Evolutionary conservation across 2,113 vertebrate species (phyloP), one percentile per base, ranked within the genome.

Genomic region (Corynorhinus townsendii): DNA sequence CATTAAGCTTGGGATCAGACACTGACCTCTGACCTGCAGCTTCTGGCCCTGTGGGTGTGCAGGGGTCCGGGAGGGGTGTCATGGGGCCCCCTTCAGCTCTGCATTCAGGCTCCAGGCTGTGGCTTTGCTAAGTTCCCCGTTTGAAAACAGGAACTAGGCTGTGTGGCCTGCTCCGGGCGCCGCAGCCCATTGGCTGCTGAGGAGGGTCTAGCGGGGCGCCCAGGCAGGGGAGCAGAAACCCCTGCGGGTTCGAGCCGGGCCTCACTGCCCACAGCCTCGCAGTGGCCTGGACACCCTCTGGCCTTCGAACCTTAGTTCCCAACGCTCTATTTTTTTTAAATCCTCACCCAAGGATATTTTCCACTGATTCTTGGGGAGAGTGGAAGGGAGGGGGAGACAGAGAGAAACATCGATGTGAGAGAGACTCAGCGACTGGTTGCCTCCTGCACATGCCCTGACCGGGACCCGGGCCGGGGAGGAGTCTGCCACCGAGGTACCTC

Each of bases 111-210:
- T 76, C 59, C 1, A 0, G 35, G 49, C 90, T 14, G 72, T n/a
- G 0, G 43, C 62, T 82, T 43, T 9, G 9, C 75, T 71, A 22
- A 94, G 96, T 94, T 97, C 90, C 95, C 79, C 0, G 20, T 96
- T 89, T 89, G 88, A 94, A 97, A 97, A 96, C 93, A 97, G 97
- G 97, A 97, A 97, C 66, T 84, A 47, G 83, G 14, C 92, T 86
- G 19, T 71, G 68, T 62, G 92, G 79, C 73, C 26, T n/a, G 54
- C 62, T 64, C 38, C 38, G 14, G 54, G 85, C 56, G 0, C 22
- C 20, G 68, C 49, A 30, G 68, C 90, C 56, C 49, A 97, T 93
- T 96, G 96, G 97, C 86, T 95, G 93, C 43, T 38, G 56, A 54
- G 86, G 72, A 11, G 4, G 11, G 19, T 0, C 0, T 14, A 7